Conservation (phyloP, 2,888 invertebrate species). For the Caenorhabditis angaria region DNA sequence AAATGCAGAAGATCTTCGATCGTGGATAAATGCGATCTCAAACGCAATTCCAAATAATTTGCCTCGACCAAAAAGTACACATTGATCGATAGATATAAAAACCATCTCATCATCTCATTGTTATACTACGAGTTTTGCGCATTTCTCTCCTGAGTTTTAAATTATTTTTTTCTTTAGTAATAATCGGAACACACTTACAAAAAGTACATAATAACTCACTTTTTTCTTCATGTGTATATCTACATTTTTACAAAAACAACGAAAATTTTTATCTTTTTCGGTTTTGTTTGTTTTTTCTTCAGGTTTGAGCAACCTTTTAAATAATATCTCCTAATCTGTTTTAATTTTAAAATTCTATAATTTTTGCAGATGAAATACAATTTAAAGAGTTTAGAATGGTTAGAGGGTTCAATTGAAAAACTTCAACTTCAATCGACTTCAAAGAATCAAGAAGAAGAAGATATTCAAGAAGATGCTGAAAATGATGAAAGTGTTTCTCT, state of each 20-base stretch:
- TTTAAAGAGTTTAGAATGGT: conserved; percentile 33
- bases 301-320: background rate
- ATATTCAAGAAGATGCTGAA: conserved; percentile 11
- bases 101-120: background rate
- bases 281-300: conserved; percentile 7
- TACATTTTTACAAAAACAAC: background rate
- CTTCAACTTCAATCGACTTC: conserved; percentile 16
- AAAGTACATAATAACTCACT: background rate
- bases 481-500: conserved; percentile 28
- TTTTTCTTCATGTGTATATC: background rate
- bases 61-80: conserved; percentile 52
- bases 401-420: conserved; percentile 26
- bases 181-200: background rate
- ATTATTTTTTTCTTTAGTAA: background rate
- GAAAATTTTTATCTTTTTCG: conserved; percentile 1
- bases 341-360: background rate
- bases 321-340: background rate
- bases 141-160: conserved; percentile 1
- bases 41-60: conserved; percentile 33
- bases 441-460: conserved; percentile 9
- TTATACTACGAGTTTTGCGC: background rate
- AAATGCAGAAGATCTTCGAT: conserved; percentile 74
- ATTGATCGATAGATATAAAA: conserved; percentile 15
- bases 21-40: conserved; percentile 57
- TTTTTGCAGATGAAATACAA: conserved; percentile 21